phyloP scores from a whole-genome alignment of 2,113 vertebrate genomes.

The Baryphthengus martii region DNA sequence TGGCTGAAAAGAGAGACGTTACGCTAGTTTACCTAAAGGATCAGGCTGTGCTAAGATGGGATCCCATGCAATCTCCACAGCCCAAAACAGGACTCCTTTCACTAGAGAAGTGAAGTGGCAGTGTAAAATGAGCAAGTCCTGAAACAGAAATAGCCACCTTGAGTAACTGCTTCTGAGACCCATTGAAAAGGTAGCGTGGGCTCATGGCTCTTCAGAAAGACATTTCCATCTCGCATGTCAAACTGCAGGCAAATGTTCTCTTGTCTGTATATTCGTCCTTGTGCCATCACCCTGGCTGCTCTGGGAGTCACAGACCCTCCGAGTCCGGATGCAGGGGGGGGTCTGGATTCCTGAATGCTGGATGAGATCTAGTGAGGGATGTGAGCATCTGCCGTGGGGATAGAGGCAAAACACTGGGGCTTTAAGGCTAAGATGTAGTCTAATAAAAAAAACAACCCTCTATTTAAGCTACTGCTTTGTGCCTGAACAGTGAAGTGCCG shows the following conservation, averaged over 20 bases:
- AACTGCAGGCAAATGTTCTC: neutral
- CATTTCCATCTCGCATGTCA: neutral
- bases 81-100: neutral
- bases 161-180: neutral
- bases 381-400: neutral
- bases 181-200: neutral
- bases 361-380: neutral
- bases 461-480: neutral
- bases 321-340: neutral
- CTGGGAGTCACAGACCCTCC: neutral
- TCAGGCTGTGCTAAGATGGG: neutral
- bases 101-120: neutral
- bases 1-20: neutral
- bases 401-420: neutral
- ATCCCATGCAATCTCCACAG: fast-evolving
- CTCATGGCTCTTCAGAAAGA: neutral
- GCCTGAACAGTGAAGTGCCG: neutral
- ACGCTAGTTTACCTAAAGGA: neutral
- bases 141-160: neutral
- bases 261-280: neutral
- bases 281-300: neutral
- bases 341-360: neutral
- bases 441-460: neutral
- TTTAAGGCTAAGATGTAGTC: neutral
- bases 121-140: neutral